Percentiles rank a stretch among this genome's conserved stretches.
Evolutionary conservation across 1,140 invertebrate species (phyloP).

Genomic region (Armadillidium nasatum): DNA sequence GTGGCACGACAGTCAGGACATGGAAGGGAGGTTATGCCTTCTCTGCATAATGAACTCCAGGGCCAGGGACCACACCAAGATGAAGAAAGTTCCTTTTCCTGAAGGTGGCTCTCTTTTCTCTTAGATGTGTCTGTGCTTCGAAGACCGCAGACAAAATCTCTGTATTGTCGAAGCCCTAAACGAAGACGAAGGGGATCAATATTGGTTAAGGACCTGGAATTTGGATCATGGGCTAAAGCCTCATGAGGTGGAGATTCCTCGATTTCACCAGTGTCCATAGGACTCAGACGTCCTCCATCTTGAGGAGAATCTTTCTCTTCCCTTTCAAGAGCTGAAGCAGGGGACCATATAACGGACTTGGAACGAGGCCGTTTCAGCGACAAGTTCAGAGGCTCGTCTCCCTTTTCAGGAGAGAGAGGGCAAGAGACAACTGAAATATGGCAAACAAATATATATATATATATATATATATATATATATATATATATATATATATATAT

Average conservation of each 20-base stretch:
- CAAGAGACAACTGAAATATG: neutral
- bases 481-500: neutral
- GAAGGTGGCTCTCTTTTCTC: neutral
- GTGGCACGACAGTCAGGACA: neutral
- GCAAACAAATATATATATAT: neutral
- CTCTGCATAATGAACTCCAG: neutral
- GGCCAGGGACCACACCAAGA: neutral
- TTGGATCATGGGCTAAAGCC: neutral
- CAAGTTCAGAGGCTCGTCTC: constrained; percentile 43
- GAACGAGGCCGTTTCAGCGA: constrained; percentile 39
- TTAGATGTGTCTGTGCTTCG: neutral
- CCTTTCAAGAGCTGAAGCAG: constrained; percentile 42
- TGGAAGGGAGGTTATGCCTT: neutral
- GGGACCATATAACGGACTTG: constrained; percentile 43
- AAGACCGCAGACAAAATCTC: neutral
- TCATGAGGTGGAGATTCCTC: neutral
- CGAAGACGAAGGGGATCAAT: neutral
- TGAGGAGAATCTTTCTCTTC: constrained; percentile 35
- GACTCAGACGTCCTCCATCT: constrained; percentile 35
- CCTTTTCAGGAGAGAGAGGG: constrained; percentile 37
- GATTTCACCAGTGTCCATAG: constrained; percentile 32
- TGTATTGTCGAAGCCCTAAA: neutral
- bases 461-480: neutral
- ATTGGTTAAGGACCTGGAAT: neutral
- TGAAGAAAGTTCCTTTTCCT: neutral